Percentiles rank a stretch among this genome's conserved stretches.
Evolutionary conservation across 2,888 invertebrate species (phyloP).

Genomic region (Ormyrus pomaceus): DNA sequence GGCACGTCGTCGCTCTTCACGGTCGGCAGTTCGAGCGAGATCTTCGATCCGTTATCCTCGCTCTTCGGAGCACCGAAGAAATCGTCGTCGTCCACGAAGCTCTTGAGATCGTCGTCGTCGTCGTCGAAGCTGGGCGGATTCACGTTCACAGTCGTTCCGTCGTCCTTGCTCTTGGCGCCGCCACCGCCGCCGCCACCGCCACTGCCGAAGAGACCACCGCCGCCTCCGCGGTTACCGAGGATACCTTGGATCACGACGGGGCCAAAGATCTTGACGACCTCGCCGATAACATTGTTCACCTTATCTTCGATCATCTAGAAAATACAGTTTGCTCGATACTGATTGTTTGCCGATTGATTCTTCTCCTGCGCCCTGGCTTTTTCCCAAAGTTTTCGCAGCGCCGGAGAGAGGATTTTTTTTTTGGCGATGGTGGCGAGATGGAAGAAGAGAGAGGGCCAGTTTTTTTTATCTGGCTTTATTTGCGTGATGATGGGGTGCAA

Average conservation of each 20-base stretch:
- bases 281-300: constrained; percentile 85
- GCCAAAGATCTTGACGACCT: constrained; percentile 86
- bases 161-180: constrained; percentile 62
- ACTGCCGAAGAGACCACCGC: constrained; percentile 63
- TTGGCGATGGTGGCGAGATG: too few relatives aligned
- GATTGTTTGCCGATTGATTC: background rate
- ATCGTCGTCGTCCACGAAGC: constrained; percentile 59
- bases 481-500: constrained; percentile 3
- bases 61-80: constrained; percentile 41
- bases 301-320: constrained; percentile 85
- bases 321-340: constrained; percentile 30
- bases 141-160: constrained; percentile 71
- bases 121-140: constrained; percentile 75
- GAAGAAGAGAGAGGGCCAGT: too few relatives aligned
- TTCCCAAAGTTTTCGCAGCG: constrained; percentile 49
- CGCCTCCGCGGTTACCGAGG: constrained; percentile 75
- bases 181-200: background rate
- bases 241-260: constrained; percentile 83
- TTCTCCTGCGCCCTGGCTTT: constrained; percentile 30
- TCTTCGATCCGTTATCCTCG: constrained; percentile 77
- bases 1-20: constrained; percentile 81
- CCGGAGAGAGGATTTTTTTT: background rate
- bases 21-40: constrained; percentile 82
- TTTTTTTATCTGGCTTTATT: background rate
- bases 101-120: constrained; percentile 77